A percentile compares a stretch with the other conserved stretches of the same genome.
phyloP scores from a whole-genome alignment of 2,113 vertebrate genomes.

The Silurus meridionalis region DNA sequence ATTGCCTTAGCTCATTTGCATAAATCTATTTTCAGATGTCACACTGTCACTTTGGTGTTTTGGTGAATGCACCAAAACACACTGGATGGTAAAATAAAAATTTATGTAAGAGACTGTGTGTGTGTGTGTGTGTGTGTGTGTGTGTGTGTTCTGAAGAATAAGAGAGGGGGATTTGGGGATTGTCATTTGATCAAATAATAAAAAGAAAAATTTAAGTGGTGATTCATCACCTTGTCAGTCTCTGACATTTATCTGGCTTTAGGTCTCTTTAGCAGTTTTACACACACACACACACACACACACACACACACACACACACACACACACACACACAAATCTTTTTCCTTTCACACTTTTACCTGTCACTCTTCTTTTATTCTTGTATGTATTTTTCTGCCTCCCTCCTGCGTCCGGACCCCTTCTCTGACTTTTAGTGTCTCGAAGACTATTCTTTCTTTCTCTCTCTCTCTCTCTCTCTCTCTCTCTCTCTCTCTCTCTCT shows the following conservation, averaged over 20 bases:
- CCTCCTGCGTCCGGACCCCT: not conserved
- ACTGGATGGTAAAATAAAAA: not conserved
- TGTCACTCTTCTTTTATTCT: slow-evolving; percentile 11
- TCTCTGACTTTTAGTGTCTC: not conserved
- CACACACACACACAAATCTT: not conserved
- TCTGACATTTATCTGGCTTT: slow-evolving; percentile 22
- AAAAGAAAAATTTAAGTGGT: slow-evolving; percentile 40
- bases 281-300: not conserved
- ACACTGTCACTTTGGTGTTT: not conserved
- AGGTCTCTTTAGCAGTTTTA: slow-evolving; percentile 5
- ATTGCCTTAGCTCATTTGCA: not conserved
- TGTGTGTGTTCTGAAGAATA: not conserved
- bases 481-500: not conserved
- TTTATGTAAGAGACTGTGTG: not conserved
- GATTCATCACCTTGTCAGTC: slow-evolving; percentile 49
- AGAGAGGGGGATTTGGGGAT: no score
- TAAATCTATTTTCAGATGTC: not conserved
- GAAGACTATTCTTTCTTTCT: not conserved
- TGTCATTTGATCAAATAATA: slow-evolving; percentile 32
- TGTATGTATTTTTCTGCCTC: not conserved
- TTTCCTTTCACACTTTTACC: slow-evolving; percentile 1
- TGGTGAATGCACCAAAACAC: not conserved
- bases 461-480: not conserved
- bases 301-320: slow-evolving; percentile 28
- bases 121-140: not conserved